Evolutionary conservation across 2,797 vertebrate species (phyloP).

Genomic region (Ptychobarbus kaznakovi): DNA sequence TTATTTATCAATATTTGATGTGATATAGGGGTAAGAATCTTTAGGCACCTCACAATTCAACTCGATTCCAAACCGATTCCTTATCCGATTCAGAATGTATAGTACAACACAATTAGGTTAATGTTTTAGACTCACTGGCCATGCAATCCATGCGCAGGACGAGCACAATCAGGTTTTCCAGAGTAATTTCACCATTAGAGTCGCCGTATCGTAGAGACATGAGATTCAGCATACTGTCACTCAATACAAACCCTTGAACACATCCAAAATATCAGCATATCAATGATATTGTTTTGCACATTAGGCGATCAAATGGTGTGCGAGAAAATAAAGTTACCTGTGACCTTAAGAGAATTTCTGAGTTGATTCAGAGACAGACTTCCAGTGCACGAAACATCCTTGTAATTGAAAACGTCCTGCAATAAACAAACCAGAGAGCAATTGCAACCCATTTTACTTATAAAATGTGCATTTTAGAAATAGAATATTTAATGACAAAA

Average conservation of each 20-base stretch:
- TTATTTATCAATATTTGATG: not conserved
- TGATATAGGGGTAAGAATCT: not conserved
- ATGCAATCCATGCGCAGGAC: conserved; percentile 81
- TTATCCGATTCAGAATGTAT: not conserved
- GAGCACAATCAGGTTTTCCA: conserved; percentile 84
- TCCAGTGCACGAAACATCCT: conserved; percentile 35
- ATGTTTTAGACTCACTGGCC: conserved; percentile 75
- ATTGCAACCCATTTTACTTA: not conserved
- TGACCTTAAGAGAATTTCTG: conserved; percentile 24
- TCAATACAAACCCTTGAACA: conserved; percentile 35
- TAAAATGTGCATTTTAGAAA: not conserved
- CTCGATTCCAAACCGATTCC: not conserved
- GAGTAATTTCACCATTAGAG: conserved; percentile 73
- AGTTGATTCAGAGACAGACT: conserved; percentile 44
- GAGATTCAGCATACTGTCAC: conserved; percentile 69
- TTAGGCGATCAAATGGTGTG: not conserved
- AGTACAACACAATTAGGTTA: not conserved
- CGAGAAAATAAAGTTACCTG: conserved; percentile 23
- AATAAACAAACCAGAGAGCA: not conserved
- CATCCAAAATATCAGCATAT: not conserved
- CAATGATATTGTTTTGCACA: not conserved
- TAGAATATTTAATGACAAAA: not conserved
- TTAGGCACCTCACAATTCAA: not conserved
- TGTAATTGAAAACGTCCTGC: conserved; percentile 44
- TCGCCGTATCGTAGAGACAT: conserved; percentile 79